These are phyloP conservation scores for Anastrepha ludens DNA, from an alignment of 1,140 invertebrate genomes.

Conservation along the genomic window DNA sequence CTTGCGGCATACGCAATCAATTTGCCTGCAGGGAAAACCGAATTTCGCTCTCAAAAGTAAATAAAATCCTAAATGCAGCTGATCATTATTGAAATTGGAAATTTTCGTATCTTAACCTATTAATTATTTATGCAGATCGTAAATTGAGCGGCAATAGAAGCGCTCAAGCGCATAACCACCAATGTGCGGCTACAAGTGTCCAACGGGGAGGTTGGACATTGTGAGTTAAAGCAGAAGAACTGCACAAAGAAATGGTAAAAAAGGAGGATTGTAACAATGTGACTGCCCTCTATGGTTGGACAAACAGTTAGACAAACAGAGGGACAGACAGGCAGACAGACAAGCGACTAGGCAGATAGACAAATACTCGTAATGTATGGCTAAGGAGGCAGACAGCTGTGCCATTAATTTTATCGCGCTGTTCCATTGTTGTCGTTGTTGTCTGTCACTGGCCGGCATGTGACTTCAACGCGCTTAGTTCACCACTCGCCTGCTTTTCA, in stretches of 20 bases:
- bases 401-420: slow-evolving; percentile 34
- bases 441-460: slow-evolving; percentile 31
- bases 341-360: not conserved
- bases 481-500: slow-evolving; percentile 11
- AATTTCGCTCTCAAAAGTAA: not conserved
- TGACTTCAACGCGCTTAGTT: not conserved
- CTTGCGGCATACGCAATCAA: not conserved
- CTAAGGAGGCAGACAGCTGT: slow-evolving; percentile 5
- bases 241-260: not conserved
- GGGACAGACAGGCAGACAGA: not conserved
- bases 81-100: not conserved
- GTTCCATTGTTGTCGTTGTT: slow-evolving; percentile 1
- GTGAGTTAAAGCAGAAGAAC: not conserved
- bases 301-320: not conserved
- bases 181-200: not conserved
- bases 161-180: not conserved
- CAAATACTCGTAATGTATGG: not conserved
- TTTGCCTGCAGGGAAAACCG: not conserved
- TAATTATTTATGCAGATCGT: slow-evolving; percentile 17
- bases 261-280: not conserved
- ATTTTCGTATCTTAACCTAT: not conserved
- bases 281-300: not conserved
- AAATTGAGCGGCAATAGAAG: not conserved
- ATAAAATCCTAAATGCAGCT: slow-evolving; percentile 15
- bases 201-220: not conserved